Percentiles rank a stretch among this genome's conserved stretches.
These are phyloP conservation scores for Tonatia bakeri DNA, from an alignment of 2,113 vertebrate genomes.

Conservation along the genomic window DNA sequence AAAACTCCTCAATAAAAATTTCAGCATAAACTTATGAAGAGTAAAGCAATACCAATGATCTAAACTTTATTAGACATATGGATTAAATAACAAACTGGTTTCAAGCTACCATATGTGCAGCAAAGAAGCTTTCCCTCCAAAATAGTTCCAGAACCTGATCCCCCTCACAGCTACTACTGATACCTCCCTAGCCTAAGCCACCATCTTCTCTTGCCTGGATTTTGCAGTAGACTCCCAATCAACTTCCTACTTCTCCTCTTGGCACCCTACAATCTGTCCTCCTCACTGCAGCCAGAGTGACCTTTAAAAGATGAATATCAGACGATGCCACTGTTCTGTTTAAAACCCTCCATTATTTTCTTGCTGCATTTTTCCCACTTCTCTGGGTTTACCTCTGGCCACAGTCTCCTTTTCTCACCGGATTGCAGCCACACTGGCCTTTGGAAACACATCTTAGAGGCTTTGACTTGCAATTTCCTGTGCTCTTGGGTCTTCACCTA, in stretches of 20 bases:
- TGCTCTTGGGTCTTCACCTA: neutral
- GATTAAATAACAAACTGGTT: slow-evolving; percentile 36
- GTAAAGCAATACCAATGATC: neutral
- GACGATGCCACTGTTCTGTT: neutral
- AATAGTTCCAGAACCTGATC: slow-evolving; percentile 15
- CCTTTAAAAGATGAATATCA: neutral
- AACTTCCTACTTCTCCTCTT: neutral
- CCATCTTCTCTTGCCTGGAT: neutral
- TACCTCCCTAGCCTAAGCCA: neutral
- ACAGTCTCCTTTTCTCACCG: neutral
- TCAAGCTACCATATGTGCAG: neutral
- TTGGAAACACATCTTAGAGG: neutral
- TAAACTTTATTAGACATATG: slow-evolving; percentile 41
- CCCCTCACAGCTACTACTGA: neutral
- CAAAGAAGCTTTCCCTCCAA: slow-evolving; percentile 13
- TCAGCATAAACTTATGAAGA: slow-evolving; percentile 21
- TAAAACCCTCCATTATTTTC: neutral
- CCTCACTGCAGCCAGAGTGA: neutral
- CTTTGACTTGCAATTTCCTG: neutral
- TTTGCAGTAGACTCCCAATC: neutral
- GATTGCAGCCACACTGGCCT: neutral
- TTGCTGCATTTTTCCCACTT: neutral
- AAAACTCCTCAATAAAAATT: slow-evolving; percentile 39
- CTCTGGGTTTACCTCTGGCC: neutral
- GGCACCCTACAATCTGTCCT: neutral